Evolutionary conservation across 2,113 vertebrate genomes (phyloP).

Genomic region (Stigmatopora nigra): DNA sequence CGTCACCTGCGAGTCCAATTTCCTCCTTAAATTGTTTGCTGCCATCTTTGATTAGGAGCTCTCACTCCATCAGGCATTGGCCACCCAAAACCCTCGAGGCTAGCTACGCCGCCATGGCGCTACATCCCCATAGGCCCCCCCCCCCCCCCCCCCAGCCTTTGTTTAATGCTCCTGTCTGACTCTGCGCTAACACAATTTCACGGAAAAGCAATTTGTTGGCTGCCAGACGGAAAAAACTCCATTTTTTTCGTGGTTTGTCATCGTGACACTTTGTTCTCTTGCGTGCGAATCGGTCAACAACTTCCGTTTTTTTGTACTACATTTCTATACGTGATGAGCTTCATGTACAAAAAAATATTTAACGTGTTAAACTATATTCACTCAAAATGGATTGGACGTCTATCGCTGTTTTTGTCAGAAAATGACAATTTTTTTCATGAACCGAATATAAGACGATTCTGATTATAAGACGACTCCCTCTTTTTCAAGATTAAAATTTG

Average conservation of each 20-base stretch:
- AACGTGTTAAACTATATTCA: too few species aligned
- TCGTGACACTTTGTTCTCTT: conserved; percentile 44
- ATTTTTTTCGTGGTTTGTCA: conserved; percentile 44
- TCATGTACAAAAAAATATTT: background rate
- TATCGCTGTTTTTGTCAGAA: too few species aligned
- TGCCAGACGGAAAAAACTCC: conserved; percentile 41
- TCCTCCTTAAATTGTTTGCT: conserved; percentile 3
- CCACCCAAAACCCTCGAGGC: background rate
- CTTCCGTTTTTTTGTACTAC: conserved; percentile 11
- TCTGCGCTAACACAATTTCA: conserved; percentile 45
- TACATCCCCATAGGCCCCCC: conserved; percentile 15
- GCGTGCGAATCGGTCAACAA: conserved; percentile 16
- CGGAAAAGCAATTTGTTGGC: conserved; percentile 56
- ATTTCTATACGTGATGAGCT: background rate
- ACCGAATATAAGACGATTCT: too few species aligned
- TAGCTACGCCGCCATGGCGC: conserved; percentile 1
- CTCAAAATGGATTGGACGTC: too few species aligned
- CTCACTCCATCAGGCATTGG: conserved; percentile 2
- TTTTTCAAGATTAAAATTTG: too few species aligned
- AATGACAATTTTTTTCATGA: too few species aligned
- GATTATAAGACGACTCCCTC: too few species aligned
- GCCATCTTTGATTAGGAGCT: conserved; percentile 2
- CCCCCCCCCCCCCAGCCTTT: background rate
- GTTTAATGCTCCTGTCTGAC: conserved; percentile 40
- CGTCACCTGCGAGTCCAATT: background rate